These are phyloP conservation scores for Thecocarcelia acutangulata DNA, from an alignment of 2,888 invertebrate species.

Conservation along the genomic window DNA sequence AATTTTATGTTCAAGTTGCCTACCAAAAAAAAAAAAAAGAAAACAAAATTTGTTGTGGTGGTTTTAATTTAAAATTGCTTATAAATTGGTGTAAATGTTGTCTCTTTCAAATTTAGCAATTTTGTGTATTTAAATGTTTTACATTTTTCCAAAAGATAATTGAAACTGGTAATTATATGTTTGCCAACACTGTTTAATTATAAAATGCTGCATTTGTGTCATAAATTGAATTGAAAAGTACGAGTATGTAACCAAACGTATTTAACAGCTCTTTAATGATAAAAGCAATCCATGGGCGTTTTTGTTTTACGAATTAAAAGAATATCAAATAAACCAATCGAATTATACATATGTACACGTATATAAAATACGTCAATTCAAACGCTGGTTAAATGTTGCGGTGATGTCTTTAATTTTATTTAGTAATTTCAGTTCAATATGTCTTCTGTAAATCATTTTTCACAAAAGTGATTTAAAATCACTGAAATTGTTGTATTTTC, in stretches of 20 bases:
- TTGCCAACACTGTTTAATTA: conserved; percentile 44
- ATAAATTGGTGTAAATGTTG: conserved; percentile 7
- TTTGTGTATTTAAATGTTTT: conserved; percentile 8
- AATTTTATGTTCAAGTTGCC: conserved; percentile 11
- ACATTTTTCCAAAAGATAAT: conserved; percentile 4
- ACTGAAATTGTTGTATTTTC: no score
- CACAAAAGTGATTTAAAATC: no score
- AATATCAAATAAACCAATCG: conserved; percentile 36
- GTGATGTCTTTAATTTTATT: neutral
- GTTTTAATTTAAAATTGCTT: neutral
- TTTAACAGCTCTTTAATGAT: conserved; percentile 51
- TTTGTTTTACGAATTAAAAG: conserved; percentile 32
- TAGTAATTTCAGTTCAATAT: neutral
- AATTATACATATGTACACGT: no score
- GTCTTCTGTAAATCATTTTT: no score
- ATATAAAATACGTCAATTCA: conserved; percentile 15
- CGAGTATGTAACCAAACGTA: conserved; percentile 28
- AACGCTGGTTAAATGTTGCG: conserved; percentile 20
- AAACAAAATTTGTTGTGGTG: neutral
- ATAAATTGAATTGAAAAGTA: conserved; percentile 26
- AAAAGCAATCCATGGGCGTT: conserved; percentile 43
- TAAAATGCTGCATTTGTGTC: conserved; percentile 16
- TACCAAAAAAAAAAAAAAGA: no score
- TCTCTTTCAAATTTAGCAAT: conserved; percentile 5
- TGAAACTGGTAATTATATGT: conserved; percentile 38